phyloP scores from a whole-genome alignment of 2,797 vertebrate genomes.

The Myoxocephalus aenaeus region DNA sequence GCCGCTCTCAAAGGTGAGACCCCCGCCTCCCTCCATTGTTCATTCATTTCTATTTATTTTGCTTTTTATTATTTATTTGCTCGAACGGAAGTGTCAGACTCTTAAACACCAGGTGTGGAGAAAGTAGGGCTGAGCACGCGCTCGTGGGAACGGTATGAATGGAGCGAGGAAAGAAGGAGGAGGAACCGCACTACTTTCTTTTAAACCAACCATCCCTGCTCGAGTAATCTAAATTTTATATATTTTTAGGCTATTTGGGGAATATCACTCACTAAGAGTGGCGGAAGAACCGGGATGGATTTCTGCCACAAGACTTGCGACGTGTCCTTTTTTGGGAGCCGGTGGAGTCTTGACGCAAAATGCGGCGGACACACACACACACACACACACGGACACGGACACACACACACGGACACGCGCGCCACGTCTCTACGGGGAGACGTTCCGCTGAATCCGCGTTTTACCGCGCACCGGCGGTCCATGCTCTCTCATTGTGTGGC shows the following conservation, averaged over 20 bases:
- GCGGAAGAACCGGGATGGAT: slow-evolving; percentile 60
- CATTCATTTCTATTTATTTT: slow-evolving; percentile 26
- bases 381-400: no score
- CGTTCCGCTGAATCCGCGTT: slow-evolving; percentile 64
- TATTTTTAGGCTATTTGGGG: neutral
- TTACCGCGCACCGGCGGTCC: slow-evolving; percentile 37
- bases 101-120: rapidly evolving
- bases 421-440: slow-evolving; percentile 62
- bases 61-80: slow-evolving; percentile 2
- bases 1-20: slow-evolving; percentile 71
- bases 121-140: neutral
- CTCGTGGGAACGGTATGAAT: neutral
- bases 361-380: slow-evolving; percentile 4
- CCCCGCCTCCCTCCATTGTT: slow-evolving; percentile 25
- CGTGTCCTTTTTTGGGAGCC: slow-evolving; percentile 67
- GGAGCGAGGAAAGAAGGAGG: no score
- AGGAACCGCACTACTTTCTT: rapidly evolving
- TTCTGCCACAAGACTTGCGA: slow-evolving; percentile 26
- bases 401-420: slow-evolving; percentile 7
- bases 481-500: slow-evolving; percentile 16
- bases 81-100: slow-evolving; percentile 1
- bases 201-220: neutral
- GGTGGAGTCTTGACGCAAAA: slow-evolving; percentile 5
- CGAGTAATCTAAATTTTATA: slow-evolving; percentile 2
- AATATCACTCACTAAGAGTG: slow-evolving; percentile 47